Evolutionary conservation across 2,888 invertebrate genomes (phyloP).

Genomic region (Euplexia lucipara): DNA sequence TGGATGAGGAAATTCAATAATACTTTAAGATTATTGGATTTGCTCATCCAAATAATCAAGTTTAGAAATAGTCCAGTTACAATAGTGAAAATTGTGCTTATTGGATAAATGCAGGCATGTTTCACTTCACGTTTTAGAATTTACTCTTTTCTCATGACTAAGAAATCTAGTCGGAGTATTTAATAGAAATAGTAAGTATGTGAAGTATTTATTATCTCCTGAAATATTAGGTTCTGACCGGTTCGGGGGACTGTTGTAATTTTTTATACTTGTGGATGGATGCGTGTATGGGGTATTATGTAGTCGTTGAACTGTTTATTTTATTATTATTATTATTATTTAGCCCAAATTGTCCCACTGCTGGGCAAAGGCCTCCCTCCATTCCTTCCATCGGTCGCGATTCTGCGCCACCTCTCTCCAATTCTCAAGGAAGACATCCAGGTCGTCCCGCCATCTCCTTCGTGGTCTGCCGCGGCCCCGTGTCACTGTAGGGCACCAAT

Average conservation of each 20-base stretch:
- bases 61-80: conserved; percentile 30
- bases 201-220: conserved; percentile 19
- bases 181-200: background rate
- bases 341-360: too few species aligned
- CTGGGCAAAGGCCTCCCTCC: too few species aligned
- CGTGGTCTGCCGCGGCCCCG: too few species aligned
- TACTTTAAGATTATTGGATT: conserved; percentile 50
- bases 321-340: too few species aligned
- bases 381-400: too few species aligned
- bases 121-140: conserved; percentile 22
- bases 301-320: conserved; percentile 2
- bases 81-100: conserved; percentile 32
- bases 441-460: too few species aligned
- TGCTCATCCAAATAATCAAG: conserved; percentile 51
- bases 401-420: too few species aligned
- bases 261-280: conserved; percentile 7
- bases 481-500: too few species aligned
- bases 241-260: conserved; percentile 19
- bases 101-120: conserved; percentile 29
- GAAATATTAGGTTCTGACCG: conserved; percentile 17
- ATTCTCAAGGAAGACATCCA: too few species aligned
- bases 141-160: conserved; percentile 4
- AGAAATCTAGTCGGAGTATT: conserved; percentile 18
- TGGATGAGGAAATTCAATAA: conserved; percentile 49
- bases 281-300: conserved; percentile 1